A percentile compares a stretch with the other conserved stretches of the same genome.
phyloP scores from a whole-genome alignment of 2,888 invertebrate species.

The Thymelicus lineola region DNA sequence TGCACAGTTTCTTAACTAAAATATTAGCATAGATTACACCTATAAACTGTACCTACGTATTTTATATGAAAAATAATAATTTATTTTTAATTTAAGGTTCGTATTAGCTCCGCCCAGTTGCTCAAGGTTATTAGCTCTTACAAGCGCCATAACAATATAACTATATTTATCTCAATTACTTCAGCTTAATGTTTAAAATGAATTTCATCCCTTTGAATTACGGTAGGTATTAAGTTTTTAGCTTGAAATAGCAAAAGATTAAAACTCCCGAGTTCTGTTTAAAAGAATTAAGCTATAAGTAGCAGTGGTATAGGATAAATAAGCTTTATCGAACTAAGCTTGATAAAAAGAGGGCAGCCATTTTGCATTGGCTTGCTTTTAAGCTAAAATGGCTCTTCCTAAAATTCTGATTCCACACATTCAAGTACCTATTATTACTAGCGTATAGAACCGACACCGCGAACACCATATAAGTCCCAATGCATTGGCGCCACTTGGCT shows the following conservation, averaged over 20 bases:
- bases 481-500: no score
- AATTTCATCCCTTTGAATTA: background rate
- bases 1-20: no score
- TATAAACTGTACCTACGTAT: no score
- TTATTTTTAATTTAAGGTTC: no score
- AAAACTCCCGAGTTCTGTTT: background rate
- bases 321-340: background rate
- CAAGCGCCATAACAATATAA: no score
- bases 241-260: constrained; percentile 2
- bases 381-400: background rate
- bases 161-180: background rate
- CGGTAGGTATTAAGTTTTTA: background rate
- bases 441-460: no score
- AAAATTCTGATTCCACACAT: background rate
- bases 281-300: background rate
- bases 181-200: background rate
- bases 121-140: no score
- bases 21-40: no score
- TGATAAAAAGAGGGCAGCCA: background rate
- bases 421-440: no score
- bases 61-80: no score
- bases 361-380: background rate
- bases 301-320: background rate
- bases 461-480: no score
- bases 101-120: no score